Conservation (phyloP, 2,113 vertebrate species). For the Thryonomys swinderianus region DNA sequence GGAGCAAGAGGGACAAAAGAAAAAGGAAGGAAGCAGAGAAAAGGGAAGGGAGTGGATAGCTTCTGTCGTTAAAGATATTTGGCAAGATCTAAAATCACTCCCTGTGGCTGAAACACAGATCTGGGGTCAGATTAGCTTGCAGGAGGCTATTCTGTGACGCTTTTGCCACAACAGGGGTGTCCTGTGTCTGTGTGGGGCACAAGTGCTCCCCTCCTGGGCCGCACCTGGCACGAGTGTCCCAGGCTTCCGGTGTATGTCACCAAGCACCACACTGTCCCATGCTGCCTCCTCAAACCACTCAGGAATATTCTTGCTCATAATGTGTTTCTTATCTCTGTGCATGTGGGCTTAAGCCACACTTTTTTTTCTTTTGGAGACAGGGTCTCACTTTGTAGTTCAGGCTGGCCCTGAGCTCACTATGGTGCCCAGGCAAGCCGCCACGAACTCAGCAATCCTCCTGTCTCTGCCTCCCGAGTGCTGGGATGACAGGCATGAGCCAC, state of each 20-base stretch:
- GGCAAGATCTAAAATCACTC: background rate
- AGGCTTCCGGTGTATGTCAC: too few relatives aligned
- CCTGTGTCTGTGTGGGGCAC: background rate
- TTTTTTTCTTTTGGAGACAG: too few relatives aligned
- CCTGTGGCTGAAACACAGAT: background rate
- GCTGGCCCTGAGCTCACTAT: too few relatives aligned
- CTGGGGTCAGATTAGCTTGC: background rate
- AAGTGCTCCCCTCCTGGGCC: background rate
- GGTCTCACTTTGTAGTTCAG: too few relatives aligned
- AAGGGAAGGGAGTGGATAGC: too few relatives aligned
- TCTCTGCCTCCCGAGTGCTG: too few relatives aligned
- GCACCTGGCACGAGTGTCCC: rapidly evolving
- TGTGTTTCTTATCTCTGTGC: background rate
- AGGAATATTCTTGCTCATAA: background rate
- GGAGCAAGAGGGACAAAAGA: too few relatives aligned
- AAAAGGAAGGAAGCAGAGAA: background rate
- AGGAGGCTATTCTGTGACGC: background rate
- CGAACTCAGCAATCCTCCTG: too few relatives aligned
- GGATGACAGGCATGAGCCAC: too few relatives aligned
- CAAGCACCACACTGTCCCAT: background rate
- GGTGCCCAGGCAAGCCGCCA: too few relatives aligned
- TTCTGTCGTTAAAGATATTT: background rate
- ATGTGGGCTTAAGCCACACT: background rate
- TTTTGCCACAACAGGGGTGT: background rate
- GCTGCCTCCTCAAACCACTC: background rate